Base-by-base conservation (phyloP, 2,888 invertebrate genomes). In the Lochmaea capreae region DNA sequence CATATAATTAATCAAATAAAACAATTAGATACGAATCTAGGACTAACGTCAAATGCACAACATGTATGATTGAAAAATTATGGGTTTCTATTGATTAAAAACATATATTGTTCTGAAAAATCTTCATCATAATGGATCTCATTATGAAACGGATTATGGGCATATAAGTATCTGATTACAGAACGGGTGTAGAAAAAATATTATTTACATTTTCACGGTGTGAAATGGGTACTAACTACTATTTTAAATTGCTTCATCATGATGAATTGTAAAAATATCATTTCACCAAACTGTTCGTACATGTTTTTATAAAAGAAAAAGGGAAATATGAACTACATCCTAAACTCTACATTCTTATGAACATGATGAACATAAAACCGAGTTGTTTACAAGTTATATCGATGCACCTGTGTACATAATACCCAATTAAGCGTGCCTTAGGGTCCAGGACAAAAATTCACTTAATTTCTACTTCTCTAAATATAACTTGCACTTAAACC, bases 391-490 rank as follows among this genome's bases (percentile, higher is more conserved):
- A 78, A 76, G 75, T 71, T 75, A 76, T 76, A 81, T 77, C 79
- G 81, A 79, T 78, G 81, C 80, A 81, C 81, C 81, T 81, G 81
- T 81, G 81, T 79, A 81, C 79, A 81, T 81, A 81, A 77, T 63
- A 69, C 61, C 57, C 67, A 33, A 63, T 66, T 62, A 74, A 78
- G 78, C 77, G 74, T 77, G 78, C 76, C 71, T 74, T 70, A 73
- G 62, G 63, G 76, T 71, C 72, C 65, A 68, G 57, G 63, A 72
- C 76, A 65, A 73, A 69, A 66, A 73, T 63, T 65, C 59, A 65
- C 63, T 67, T 67, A 72, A 66, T 69, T 67, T 66, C 67, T 52
- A 59, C 72, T 62, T 52, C 49, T 76, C 76, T 76, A 76, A 73
- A 76, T 73, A 76, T 73, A 76, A 68, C 71, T 71, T 67, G 49